Evolutionary conservation across 2,113 vertebrate genomes (phyloP).

Genomic region (Rafetus swinhoei): DNA sequence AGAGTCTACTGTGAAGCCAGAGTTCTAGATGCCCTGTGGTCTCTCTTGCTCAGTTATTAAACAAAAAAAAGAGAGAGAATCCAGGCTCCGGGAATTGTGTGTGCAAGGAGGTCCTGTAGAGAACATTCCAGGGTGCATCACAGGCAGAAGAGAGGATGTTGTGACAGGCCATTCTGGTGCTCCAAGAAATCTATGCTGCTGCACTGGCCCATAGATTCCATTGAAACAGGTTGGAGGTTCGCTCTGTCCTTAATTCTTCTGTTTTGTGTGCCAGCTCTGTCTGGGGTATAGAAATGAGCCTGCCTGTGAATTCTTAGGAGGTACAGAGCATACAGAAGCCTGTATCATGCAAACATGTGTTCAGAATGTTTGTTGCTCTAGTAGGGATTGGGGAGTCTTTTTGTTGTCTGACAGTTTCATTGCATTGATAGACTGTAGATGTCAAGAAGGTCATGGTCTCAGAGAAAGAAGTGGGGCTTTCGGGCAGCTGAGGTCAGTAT

Average conservation of each 20-base stretch:
- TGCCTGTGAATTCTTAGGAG: rapidly evolving
- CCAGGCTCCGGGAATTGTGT: background rate
- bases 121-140: background rate
- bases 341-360: background rate
- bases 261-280: background rate
- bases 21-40: background rate
- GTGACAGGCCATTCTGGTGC: background rate
- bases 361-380: background rate
- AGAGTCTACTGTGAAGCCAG: background rate
- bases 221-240: background rate
- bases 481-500: background rate
- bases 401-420: background rate
- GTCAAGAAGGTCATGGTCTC: background rate
- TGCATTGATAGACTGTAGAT: background rate
- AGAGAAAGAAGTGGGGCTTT: background rate
- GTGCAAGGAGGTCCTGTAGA: background rate
- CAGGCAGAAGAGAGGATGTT: background rate
- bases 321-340: background rate
- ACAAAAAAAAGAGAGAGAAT: background rate
- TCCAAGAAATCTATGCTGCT: background rate
- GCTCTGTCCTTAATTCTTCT: background rate
- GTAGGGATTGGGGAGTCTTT: background rate
- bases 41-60: background rate
- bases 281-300: rapidly evolving
- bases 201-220: background rate